Evolutionary conservation across 2,888 invertebrate genomes (phyloP).

Genomic region (Sphecodes monilicornis): DNA sequence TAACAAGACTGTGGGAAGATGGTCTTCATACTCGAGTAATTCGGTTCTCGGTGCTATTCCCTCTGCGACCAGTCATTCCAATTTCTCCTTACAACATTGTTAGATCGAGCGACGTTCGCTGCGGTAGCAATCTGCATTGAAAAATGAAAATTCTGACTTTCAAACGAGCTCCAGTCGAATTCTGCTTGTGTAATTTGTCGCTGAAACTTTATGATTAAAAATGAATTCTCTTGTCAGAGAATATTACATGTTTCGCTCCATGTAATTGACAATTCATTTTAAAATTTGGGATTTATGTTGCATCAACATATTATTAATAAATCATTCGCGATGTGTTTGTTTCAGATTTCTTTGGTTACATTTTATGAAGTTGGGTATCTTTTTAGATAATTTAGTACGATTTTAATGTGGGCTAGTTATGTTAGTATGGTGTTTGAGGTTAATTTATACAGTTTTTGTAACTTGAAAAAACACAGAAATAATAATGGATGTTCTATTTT

Average conservation of each 20-base stretch:
- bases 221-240: not conserved
- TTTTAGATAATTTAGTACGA: not conserved
- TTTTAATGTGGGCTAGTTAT: not conserved
- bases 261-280: too few relatives aligned
- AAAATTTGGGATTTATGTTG: not conserved
- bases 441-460: not conserved
- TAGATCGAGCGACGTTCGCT: constrained; percentile 31
- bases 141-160: not conserved
- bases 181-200: constrained; percentile 1
- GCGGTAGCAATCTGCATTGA: constrained; percentile 16
- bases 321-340: not conserved
- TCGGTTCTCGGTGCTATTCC: constrained; percentile 45
- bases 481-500: not conserved
- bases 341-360: not conserved
- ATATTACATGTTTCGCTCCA: not conserved
- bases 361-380: not conserved
- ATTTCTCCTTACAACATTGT: constrained; percentile 46
- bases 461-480: not conserved
- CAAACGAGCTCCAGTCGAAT: not conserved
- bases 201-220: not conserved
- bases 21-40: constrained; percentile 33
- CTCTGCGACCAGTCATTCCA: constrained; percentile 41
- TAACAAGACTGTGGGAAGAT: constrained; percentile 48
- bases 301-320: not conserved
- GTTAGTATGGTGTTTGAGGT: not conserved